Conservation (phyloP, 2,888 invertebrate species). For the Leptura quadrifasciata region DNA sequence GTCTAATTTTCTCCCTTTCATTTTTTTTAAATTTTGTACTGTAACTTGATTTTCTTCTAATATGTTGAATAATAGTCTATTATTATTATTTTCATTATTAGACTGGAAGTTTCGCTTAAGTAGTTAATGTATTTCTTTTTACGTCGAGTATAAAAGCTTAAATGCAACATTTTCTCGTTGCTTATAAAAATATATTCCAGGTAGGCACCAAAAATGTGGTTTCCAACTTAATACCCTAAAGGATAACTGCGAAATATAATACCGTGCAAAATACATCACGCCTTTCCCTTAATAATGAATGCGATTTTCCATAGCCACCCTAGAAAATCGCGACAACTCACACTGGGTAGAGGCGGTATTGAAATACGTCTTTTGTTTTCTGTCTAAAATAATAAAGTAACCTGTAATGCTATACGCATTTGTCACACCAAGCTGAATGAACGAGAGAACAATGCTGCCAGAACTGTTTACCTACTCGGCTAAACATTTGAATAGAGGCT, state of each 20-base stretch:
- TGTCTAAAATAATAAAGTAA: constrained; percentile 31
- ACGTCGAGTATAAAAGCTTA: no score
- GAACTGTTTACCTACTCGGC: constrained; percentile 44
- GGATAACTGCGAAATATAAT: not conserved
- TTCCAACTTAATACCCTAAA: not conserved
- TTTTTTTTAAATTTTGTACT: no score
- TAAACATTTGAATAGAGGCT: constrained; percentile 40
- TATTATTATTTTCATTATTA: no score
- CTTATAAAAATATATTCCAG: not conserved
- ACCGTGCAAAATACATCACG: not conserved
- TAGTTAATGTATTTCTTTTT: no score
- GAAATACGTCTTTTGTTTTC: constrained; percentile 38
- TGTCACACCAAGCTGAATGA: constrained; percentile 46
- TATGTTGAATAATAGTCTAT: no score
- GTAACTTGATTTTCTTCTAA: no score
- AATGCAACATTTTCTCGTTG: not conserved
- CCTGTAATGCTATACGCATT: constrained; percentile 41
- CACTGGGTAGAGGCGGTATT: constrained; percentile 20
- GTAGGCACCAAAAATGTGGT: not conserved
- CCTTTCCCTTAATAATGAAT: not conserved
- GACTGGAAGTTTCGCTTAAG: no score
- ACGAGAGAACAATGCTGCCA: constrained; percentile 41
- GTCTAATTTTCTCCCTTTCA: no score
- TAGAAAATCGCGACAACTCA: constrained; percentile 18
- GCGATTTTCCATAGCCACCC: not conserved